Evolutionary conservation across 2,888 invertebrate species (phyloP).

Genomic region (Phaedon cochleariae): DNA sequence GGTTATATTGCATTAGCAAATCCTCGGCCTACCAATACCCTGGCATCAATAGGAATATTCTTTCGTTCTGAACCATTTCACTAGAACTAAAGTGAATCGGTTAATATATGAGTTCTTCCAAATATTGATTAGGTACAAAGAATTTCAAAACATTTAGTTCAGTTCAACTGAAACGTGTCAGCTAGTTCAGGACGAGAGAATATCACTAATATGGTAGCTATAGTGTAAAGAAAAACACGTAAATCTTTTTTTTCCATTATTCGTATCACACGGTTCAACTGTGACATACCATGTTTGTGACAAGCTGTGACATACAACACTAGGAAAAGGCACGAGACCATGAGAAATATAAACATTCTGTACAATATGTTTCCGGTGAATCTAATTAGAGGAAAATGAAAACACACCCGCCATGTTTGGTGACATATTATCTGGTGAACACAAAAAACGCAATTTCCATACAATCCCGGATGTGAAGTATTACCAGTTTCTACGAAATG

Average conservation of each 20-base stretch:
- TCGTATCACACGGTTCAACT: neutral
- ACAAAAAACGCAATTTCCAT: conserved; percentile 15
- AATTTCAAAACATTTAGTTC: too few relatives aligned
- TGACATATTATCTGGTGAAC: neutral
- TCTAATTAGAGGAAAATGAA: neutral
- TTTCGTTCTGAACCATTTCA: too few relatives aligned
- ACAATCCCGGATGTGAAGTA: neutral
- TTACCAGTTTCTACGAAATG: neutral
- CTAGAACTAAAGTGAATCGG: too few relatives aligned
- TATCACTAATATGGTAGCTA: too few relatives aligned
- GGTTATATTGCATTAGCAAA: too few relatives aligned
- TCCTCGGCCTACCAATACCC: too few relatives aligned
- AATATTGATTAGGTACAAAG: too few relatives aligned
- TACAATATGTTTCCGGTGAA: neutral
- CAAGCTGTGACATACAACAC: neutral
- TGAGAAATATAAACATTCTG: neutral
- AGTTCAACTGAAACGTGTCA: too few relatives aligned
- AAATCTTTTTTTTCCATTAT: neutral
- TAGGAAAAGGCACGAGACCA: neutral
- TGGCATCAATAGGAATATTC: too few relatives aligned
- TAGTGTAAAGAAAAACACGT: neutral
- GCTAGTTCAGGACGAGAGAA: too few relatives aligned
- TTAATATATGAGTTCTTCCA: too few relatives aligned
- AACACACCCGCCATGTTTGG: neutral
- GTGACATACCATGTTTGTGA: neutral